Conservation (phyloP, 2,113 vertebrate species). For the Tapirus terrestris region DNA sequence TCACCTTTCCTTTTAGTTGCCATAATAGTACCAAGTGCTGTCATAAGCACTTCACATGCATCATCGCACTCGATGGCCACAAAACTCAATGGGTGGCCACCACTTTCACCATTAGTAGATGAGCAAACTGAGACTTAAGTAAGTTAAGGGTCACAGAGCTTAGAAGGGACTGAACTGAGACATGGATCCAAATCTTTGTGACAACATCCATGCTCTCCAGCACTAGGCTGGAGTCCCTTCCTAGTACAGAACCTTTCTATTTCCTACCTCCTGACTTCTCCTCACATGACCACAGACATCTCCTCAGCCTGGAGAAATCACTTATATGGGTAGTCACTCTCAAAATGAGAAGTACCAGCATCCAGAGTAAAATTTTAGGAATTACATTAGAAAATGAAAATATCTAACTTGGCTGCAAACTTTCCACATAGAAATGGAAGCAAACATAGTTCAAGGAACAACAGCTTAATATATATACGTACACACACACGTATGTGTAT, state of each 20-base stretch:
- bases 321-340: neutral
- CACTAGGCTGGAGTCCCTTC: neutral
- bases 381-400: neutral
- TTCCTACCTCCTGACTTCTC: neutral
- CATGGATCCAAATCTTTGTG: neutral
- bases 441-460: neutral
- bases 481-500: neutral
- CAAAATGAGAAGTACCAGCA: neutral
- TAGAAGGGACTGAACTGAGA: neutral
- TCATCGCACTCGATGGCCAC: neutral
- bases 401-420: neutral
- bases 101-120: neutral
- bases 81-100: rapidly evolving
- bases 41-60: neutral
- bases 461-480: neutral
- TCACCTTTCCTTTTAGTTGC: neutral
- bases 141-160: neutral
- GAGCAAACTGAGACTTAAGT: neutral
- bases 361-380: neutral
- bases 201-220: neutral
- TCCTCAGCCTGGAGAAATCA: neutral
- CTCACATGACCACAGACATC: neutral
- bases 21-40: neutral
- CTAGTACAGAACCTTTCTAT: neutral
- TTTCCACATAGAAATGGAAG: neutral